Evolutionary conservation across 2,888 invertebrate genomes (phyloP).

Genomic region (Rotaria sp.): DNA sequence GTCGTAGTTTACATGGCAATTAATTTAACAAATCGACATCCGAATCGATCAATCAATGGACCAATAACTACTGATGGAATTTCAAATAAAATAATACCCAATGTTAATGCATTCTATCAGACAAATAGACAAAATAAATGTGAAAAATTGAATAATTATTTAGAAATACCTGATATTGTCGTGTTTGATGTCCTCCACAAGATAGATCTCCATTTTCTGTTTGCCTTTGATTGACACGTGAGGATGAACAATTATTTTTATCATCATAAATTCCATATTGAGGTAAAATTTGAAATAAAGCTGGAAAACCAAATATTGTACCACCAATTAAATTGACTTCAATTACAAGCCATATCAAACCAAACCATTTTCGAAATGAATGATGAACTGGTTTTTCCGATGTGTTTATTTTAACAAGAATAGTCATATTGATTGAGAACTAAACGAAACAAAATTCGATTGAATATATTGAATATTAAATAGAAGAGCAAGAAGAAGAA

Average conservation of each 20-base stretch:
- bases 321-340: not conserved
- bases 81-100: not conserved
- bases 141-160: not conserved
- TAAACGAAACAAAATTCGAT: not conserved
- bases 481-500: no score
- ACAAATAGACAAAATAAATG: not conserved
- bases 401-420: not conserved
- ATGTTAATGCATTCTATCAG: not conserved
- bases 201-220: not conserved
- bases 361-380: not conserved
- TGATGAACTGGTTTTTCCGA: not conserved
- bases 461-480: no score
- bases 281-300: not conserved
- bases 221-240: not conserved
- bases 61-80: not conserved
- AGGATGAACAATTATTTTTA: not conserved
- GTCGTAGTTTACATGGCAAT: constrained; percentile 3
- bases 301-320: constrained; percentile 8
- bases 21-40: not conserved
- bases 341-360: not conserved
- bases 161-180: not conserved
- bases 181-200: not conserved
- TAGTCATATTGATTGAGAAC: not conserved
- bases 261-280: not conserved
- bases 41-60: not conserved